These are phyloP conservation scores for Oryzias woworae DNA, from an alignment of 2,113 vertebrate species.

Conservation along the genomic window DNA sequence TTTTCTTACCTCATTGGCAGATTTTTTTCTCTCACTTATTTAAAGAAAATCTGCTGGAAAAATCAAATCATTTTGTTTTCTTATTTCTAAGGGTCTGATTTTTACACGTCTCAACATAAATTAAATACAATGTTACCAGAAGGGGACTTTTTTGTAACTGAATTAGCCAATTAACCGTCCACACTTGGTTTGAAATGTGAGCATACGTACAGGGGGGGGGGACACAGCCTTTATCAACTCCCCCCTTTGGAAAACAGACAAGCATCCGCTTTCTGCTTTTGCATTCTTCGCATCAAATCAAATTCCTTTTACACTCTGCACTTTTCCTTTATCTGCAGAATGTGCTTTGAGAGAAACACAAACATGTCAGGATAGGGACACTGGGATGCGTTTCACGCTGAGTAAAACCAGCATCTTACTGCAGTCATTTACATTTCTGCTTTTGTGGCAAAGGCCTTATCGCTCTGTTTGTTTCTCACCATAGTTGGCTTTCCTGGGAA, in stretches of 20 bases:
- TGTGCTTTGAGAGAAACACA: conserved; percentile 78
- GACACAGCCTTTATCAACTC: conserved; percentile 69
- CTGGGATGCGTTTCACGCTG: conserved; percentile 55
- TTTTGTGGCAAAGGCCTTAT: conserved; percentile 70
- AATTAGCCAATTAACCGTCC: conserved; percentile 2
- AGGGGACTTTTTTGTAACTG: background rate
- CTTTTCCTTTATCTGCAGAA: conserved; percentile 81
- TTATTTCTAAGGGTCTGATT: no score
- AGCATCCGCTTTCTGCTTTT: conserved; percentile 70
- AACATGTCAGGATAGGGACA: conserved; percentile 81
- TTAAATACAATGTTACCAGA: background rate
- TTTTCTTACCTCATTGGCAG: no score
- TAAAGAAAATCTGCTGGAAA: no score
- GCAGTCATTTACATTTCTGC: conserved; percentile 73
- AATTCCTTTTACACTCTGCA: conserved; percentile 77
- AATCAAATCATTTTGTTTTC: no score
- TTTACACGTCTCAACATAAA: no score
- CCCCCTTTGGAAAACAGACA: conserved; percentile 61
- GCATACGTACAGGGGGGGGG: conserved; percentile 36
- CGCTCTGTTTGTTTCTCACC: conserved; percentile 76
- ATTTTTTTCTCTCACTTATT: no score
- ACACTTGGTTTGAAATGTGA: conserved; percentile 19
- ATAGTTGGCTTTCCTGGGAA: conserved; percentile 75
- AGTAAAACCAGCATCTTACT: conserved; percentile 43
- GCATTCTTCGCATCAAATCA: conserved; percentile 79